Evolutionary conservation across 2,113 vertebrate species (phyloP), one percentile per base, ranked within the genome.

Genomic region (Amblyopsis rosae): DNA sequence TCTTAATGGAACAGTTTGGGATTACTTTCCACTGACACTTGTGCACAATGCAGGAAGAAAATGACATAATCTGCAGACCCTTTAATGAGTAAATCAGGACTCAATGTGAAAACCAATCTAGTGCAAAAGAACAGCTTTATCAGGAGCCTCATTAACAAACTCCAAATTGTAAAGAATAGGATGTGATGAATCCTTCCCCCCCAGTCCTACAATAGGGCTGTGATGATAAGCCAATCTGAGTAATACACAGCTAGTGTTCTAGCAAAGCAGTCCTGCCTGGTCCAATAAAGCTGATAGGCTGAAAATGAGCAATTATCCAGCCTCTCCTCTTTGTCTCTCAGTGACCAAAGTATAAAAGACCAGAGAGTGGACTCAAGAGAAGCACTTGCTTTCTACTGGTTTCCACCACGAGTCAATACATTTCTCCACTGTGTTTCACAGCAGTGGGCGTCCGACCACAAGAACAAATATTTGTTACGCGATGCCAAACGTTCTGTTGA

Each of bases 401-500:
- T 50, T 15, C 26, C 10, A 33, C 57, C 70, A 66, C 32, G 12
- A 66, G 57, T 74, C 69, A 53, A 53, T 62, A 70, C 67, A 60
- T 64, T 6, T 3, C 63, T 70, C 72, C 46, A 55, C 59, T 62
- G 69, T 54, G 66, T 64, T 72, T 80, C 15, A 15, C 17, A 4
- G 12, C 56, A 1, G 88, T 91, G 84, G 90, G 88, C 72, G 84
- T 80, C 70, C 62, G 16, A 77, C 82, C 80, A 75, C 80, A 46
- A 77, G 85, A 75, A 69, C 86, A 88, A 91, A 89, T 89, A 90
- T 90, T 90, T 89, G 61, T 79, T 41, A 63, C 76, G 85, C 65
- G 71, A 87, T 85, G 86, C 86, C 85, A 81, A 88, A 65, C 84
- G 76, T 75, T 86, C 68, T 78, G 54, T 83, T 47, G 8, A 66